Base-by-base conservation (phyloP, 2,113 vertebrate species). In the Zapornia atra region DNA sequence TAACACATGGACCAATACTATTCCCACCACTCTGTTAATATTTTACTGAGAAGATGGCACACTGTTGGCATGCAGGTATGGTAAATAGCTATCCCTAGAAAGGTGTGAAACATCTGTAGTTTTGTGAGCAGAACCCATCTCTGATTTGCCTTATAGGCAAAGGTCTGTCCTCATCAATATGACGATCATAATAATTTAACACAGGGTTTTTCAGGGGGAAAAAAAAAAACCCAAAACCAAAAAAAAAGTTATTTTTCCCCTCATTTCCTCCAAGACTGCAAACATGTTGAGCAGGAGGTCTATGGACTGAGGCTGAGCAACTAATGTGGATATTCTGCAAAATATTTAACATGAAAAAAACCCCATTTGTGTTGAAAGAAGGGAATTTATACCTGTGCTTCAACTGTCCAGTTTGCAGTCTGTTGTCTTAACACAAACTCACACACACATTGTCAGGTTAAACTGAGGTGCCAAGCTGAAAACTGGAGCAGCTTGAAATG, bases 361-460 rank as follows among this genome's bases (percentile, higher is more conserved):
- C 78, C 70, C 12, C 12, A 68, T 66, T 75, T 71, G 28, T 60
- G 20, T 63, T n/a, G 64, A 38, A 64, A 95, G 89, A 89, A 91
- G 34, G 42, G 51, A 91, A 69, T 88, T 94, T 91, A 71, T 70
- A 96, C 72, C 88, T 88, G 82, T 63, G 64, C 46, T 88, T 92
- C 73, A 86, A 72, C 68, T 84, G 60, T 64, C 92, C 80, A 78
- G 11, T 91, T 96, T 95, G 48, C 83, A 87, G 57, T 60, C 77
- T 95, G n/a, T 53, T 65, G 28, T 82, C 65, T 86, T 60, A 69
- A 44, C 73, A 87, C 38, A 92, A 84, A 60, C 44, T 91, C 72
- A 91, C 83, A 82, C 57, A 82, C 86, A 92, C 76, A 60, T 86
- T 65, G 89, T 61, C 44, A 84, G 86, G 73, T 94, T 94, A 91